Percentiles rank a stretch among this genome's conserved stretches.
Conservation (phyloP, 2,113 vertebrate species). For the Echinops telfairi region DNA sequence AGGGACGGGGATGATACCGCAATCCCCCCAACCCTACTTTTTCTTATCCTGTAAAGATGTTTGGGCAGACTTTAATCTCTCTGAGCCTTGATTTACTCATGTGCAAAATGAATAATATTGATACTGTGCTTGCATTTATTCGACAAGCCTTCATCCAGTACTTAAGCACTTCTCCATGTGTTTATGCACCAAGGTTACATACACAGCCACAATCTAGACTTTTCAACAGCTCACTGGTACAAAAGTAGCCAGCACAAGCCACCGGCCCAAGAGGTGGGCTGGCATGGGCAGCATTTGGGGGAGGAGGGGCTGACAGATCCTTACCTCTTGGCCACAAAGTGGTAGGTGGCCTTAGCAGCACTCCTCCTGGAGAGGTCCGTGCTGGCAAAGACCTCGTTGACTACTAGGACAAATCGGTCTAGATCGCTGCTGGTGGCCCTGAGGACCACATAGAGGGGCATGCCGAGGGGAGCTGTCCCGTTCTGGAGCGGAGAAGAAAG, state of each 20-base stretch:
- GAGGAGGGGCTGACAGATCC: background rate
- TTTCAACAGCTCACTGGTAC: background rate
- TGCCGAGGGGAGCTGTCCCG: conserved; percentile 1
- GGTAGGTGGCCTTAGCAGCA: background rate
- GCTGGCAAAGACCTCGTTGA: conserved; percentile 68
- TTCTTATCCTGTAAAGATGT: background rate
- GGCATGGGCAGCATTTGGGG: background rate
- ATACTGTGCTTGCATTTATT: background rate
- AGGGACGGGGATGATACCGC: no score
- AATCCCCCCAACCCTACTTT: background rate
- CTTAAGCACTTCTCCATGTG: background rate
- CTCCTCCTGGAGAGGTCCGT: background rate
- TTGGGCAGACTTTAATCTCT: background rate
- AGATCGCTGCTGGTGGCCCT: conserved; percentile 36
- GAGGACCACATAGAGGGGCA: conserved; percentile 53
- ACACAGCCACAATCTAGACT: background rate
- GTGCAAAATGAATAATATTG: conserved; percentile 21
- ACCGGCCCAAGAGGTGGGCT: background rate
- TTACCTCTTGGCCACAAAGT: conserved; percentile 66
- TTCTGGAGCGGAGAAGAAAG: conserved; percentile 33
- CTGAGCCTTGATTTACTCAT: conserved; percentile 20
- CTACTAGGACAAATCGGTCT: conserved; percentile 26
- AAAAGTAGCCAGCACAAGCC: background rate
- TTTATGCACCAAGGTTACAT: background rate
- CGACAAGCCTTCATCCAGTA: background rate